A percentile compares a stretch with the other conserved stretches of the same genome.
Conservation (phyloP, 2,888 invertebrate genomes). For the Drosophila incognita region DNA sequence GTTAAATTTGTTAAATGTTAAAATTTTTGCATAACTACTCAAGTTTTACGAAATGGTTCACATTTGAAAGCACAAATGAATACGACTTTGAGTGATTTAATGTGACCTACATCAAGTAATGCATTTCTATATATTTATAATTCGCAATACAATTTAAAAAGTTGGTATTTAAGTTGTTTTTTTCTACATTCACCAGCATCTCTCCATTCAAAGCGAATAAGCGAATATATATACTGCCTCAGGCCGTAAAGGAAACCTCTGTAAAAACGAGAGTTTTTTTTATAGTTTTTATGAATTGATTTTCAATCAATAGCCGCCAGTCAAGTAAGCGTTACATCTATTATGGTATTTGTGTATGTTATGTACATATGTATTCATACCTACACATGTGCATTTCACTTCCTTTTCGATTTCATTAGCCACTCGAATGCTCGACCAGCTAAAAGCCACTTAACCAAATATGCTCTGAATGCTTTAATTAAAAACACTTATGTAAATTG, state of each 20-base stretch:
- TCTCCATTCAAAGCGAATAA: neutral
- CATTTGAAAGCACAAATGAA: neutral
- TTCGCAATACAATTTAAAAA: neutral
- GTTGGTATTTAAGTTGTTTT: neutral
- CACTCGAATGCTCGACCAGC: conserved; percentile 44
- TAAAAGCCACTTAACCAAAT: conserved; percentile 63
- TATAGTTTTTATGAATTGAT: neutral
- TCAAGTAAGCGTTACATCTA: neutral
- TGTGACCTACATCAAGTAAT: neutral
- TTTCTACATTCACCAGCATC: neutral
- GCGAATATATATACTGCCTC: neutral
- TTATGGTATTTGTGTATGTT: neutral
- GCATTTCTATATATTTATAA: neutral
- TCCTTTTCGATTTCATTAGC: conserved; percentile 63
- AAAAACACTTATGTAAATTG: conserved; percentile 77
- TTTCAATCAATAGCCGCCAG: neutral
- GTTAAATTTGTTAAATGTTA: neutral
- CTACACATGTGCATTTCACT: conserved; percentile 20
- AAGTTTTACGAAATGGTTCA: neutral
- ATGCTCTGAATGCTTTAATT: conserved; percentile 76
- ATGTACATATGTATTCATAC: neutral
- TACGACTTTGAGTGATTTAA: neutral
- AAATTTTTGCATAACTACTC: neutral
- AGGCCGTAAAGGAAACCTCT: neutral
- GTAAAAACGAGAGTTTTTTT: neutral